Percentiles rank a stretch among this genome's conserved stretches.
Conservation (phyloP, 2,113 vertebrate genomes). For the Pelmatolapia mariae region DNA sequence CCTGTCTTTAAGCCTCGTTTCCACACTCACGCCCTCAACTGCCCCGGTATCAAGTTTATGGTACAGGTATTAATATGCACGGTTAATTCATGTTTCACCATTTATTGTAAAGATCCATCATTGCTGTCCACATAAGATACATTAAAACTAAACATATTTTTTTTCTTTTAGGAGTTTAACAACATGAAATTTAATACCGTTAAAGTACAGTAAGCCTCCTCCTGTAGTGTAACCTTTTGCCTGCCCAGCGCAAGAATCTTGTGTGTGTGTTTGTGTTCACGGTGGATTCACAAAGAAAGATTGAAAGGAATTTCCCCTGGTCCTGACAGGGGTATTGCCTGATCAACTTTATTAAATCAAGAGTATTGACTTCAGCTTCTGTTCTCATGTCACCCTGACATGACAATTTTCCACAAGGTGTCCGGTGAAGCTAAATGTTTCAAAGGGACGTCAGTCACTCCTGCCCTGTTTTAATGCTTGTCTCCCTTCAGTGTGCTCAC, state of each 20-base stretch:
- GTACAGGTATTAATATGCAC: neutral
- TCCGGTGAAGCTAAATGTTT: constrained; percentile 11
- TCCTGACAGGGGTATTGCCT: constrained; percentile 9
- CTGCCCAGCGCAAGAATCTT: neutral
- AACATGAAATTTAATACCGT: neutral
- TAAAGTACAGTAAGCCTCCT: neutral
- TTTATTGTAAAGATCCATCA: neutral
- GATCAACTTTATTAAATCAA: constrained; percentile 35
- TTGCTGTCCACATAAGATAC: neutral
- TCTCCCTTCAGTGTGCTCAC: neutral
- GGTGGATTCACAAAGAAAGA: neutral
- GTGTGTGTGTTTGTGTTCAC: neutral
- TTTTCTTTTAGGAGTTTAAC: neutral
- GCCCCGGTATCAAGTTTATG: neutral
- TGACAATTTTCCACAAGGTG: constrained; percentile 9
- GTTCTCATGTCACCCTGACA: constrained; percentile 19
- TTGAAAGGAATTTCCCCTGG: neutral
- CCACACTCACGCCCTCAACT: neutral
- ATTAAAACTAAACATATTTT: neutral
- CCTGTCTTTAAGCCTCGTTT: neutral
- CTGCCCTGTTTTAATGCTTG: neutral
- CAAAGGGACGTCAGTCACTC: neutral
- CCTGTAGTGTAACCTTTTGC: neutral
- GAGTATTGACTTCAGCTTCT: constrained; percentile 25
- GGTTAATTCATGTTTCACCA: neutral